phyloP scores from a whole-genome alignment of 2,113 vertebrate species.

The Anhinga anhinga region DNA sequence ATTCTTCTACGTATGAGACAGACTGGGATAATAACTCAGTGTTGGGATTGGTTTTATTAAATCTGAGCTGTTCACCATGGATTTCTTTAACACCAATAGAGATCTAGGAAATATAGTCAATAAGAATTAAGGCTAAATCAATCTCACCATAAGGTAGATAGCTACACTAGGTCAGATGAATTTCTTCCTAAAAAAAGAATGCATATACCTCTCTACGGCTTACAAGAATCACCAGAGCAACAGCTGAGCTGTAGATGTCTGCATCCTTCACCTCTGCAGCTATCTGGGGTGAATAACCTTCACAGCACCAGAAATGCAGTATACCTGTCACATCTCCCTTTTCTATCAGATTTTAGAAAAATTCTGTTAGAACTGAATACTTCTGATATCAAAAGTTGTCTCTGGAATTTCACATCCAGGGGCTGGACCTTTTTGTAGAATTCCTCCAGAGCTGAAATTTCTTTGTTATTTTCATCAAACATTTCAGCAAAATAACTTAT shows the following conservation, averaged over 20 bases:
- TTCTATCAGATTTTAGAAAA: not conserved
- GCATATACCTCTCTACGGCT: not conserved
- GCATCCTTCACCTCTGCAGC: not conserved
- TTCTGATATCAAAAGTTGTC: not conserved
- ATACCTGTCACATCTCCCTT: not conserved
- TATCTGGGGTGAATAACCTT: not conserved
- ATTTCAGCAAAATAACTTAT: not conserved
- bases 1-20: not conserved
- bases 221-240: not conserved
- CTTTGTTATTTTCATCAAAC: not conserved
- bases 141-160: not conserved
- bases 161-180: not conserved
- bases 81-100: not conserved
- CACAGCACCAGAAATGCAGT: not conserved
- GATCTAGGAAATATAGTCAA: not conserved
- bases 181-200: slow-evolving; percentile 3
- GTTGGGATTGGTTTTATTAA: not conserved
- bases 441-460: not conserved
- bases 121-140: not conserved
- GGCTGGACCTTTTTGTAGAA: not conserved
- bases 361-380: not conserved
- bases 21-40: not conserved
- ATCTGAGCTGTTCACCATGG: not conserved
- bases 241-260: not conserved
- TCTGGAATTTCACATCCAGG: not conserved